phyloP scores from a whole-genome alignment of 2,888 invertebrate species.

The Caenorhabditis sp. region DNA sequence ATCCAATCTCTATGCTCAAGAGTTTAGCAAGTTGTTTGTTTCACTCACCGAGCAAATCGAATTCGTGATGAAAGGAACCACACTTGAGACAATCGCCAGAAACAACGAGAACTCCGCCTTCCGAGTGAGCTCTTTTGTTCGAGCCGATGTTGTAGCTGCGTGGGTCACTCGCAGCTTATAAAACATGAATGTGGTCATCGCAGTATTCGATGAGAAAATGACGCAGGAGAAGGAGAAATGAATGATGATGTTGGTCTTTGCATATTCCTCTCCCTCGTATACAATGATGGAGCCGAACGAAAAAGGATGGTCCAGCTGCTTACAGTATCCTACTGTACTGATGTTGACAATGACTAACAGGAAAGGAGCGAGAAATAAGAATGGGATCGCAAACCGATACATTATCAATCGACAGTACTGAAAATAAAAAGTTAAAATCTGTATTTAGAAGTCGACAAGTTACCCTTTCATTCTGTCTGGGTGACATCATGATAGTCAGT shows the following conservation, averaged over 20 bases:
- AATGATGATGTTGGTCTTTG: constrained; percentile 10
- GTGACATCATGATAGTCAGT: constrained; percentile 52
- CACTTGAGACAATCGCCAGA: constrained; percentile 47
- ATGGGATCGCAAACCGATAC: constrained; percentile 43
- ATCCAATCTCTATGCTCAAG: neutral
- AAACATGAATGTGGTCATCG: constrained; percentile 44
- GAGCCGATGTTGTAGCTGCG: constrained; percentile 6
- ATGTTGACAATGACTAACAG: constrained; percentile 29
- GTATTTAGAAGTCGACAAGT: too few relatives aligned
- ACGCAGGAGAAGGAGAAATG: constrained; percentile 29
- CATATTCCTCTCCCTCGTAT: constrained; percentile 27
- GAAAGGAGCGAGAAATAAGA: constrained; percentile 47
- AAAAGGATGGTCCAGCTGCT: constrained; percentile 46
- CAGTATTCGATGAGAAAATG: constrained; percentile 2
- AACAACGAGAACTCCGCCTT: constrained; percentile 45
- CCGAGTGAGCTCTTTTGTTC: constrained; percentile 38
- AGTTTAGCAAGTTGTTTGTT: neutral
- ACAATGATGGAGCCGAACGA: constrained; percentile 50
- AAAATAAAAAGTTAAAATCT: neutral
- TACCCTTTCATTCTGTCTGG: constrained; percentile 53
- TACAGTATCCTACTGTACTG: constrained; percentile 36
- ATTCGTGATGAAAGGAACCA: constrained; percentile 57
- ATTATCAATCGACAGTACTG: constrained; percentile 50
- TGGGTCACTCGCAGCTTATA: constrained; percentile 44
- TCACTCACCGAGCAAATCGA: constrained; percentile 51